phyloP scores from a whole-genome alignment of 2,113 vertebrate genomes.

The Campylomormyrus numenius region DNA sequence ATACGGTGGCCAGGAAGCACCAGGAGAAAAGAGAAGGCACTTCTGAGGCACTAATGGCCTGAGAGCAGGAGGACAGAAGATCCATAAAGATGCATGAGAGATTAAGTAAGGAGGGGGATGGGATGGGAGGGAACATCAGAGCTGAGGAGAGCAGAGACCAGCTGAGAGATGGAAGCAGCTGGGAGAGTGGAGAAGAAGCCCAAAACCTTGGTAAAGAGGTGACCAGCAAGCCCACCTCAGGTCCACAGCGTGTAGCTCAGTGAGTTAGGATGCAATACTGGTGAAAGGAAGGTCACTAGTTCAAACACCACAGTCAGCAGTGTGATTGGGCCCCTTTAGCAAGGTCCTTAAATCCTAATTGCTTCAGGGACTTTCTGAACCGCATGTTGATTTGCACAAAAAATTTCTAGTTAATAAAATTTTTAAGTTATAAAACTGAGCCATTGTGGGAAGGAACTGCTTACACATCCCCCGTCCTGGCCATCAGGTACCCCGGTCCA shows the following conservation, averaged over 20 bases:
- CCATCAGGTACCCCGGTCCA: not conserved
- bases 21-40: not conserved
- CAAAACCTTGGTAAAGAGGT: not conserved
- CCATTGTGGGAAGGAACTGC: not conserved
- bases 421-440: not conserved
- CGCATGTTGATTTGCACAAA: not conserved
- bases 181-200: not conserved
- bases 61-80: constrained; percentile 1
- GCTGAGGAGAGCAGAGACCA: not conserved
- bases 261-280: not conserved
- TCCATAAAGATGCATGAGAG: not conserved
- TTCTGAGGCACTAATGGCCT: not conserved
- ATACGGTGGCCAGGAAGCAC: not conserved
- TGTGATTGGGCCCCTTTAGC: not conserved
- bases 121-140: not conserved
- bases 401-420: too few species aligned
- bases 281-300: not conserved
- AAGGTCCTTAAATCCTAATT: not conserved
- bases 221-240: not conserved
- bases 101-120: not conserved
- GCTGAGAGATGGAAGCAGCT: not conserved
- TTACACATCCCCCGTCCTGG: not conserved
- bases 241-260: not conserved
- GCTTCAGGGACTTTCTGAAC: not conserved
- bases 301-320: not conserved